Base-by-base conservation (phyloP, 2,888 invertebrate genomes). In the Blera fallax region DNA sequence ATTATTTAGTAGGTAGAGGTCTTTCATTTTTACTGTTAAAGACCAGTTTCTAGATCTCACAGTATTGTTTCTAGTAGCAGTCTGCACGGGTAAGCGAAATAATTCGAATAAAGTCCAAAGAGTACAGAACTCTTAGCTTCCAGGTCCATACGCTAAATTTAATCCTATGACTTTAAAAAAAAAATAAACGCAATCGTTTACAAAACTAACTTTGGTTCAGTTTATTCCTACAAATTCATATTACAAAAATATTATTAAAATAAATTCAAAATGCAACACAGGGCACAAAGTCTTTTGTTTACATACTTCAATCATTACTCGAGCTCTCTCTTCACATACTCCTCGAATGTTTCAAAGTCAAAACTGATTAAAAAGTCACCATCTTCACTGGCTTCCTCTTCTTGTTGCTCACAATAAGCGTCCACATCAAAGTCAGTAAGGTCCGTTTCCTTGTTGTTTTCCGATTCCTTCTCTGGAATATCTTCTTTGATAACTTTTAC, bases 261-360 rank as follows among this genome's bases (percentile, higher is more conserved):
- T 3, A 32, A 54, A 16, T 11, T 24, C 52, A 32, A 50, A 48
- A 50, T 16, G 24, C 24, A 65, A 27, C 14, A 14, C 27, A 27
- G 6, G 16, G 11, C 27, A 37, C 11, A 48, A 11, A 24, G 10
- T 16, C 29, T 11, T 4, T 64, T n/a, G 21, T 24, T 2, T 50
- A 24, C 24, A 24, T 60, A 27, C 24, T 37, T 54, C 7, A 6
- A 5, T 67, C n/a, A n/a, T n/a, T 18, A 65, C 2, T 83, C 67
- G 3, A 80, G n/a, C 8, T 84, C 84, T 18, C 70, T 62, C 37
- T 84, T 84, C 1, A 84, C 70, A 64, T 29, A 84, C 10, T 69
- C 48, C 14, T 84, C 84, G 10, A 84, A 84, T 0, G 80, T 50
- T 2, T 79, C 74, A 58, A 80, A 80, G 37, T 84, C 84, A 58